Evolutionary conservation across 2,113 vertebrate species (phyloP), one percentile per base, ranked within the genome.

Genomic region (Sitta europaea): DNA sequence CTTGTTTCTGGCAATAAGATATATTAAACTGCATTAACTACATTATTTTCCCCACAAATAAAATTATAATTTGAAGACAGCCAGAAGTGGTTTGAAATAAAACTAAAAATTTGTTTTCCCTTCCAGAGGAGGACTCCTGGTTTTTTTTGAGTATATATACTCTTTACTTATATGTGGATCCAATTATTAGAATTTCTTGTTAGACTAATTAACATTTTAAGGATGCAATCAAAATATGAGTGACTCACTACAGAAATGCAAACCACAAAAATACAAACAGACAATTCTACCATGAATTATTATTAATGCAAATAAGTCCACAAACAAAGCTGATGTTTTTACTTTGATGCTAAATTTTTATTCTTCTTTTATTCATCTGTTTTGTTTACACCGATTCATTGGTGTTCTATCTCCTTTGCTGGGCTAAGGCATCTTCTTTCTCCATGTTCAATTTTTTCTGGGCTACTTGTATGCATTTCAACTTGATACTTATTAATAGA

Each of bases 41-140:
- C 7, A 48, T 38, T 63, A 72, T 59, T 80, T 63, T 50, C 6
- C 20, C 15, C 22, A 58, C 4, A 35, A 45, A 22, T 72, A 12
- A 24, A 35, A 43, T 45, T 3, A 15, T 50, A 50, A 45, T 31
- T 54, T 59, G 23, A 74, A 74, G 31, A 51, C 1, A 8, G 3
- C 0, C 13, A 58, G 5, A 3, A 7, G 0, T 13, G 51, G 1
- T 47, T 42, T 77, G 6, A 66, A 23, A 8, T 57, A 65, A 80
- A 68, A 21, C 11, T n/a, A 42, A 73, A 40, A 9, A 7, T 62
- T 66, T 29, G 1, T 28, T 22, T 58, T 57, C 7, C 4, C 2
- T 54, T 79, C 31, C 51, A 45, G 31, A 75, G 22, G 57, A 59
- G 9, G 5, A 28, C 6, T 55, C 9, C 23, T 18, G 14, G 7